A percentile compares a stretch with the other conserved stretches of the same genome.
Evolutionary conservation across 1,140 invertebrate genomes (phyloP).

Genomic region (Brachionus calyciflorus): DNA sequence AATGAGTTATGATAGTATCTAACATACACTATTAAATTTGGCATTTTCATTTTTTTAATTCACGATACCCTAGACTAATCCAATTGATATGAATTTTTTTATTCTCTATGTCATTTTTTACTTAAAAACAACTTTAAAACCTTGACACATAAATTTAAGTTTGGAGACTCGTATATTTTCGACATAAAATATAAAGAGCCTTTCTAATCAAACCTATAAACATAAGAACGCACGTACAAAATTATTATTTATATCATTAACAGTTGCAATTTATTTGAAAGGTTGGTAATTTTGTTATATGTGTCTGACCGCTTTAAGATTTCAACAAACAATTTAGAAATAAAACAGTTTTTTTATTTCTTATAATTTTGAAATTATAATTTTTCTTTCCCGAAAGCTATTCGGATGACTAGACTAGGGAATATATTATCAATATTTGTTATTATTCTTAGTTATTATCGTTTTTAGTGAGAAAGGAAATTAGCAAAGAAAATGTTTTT

Average conservation of each 20-base stretch:
- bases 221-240: not conserved
- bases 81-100: too few species aligned
- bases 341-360: not conserved
- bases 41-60: too few species aligned
- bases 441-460: too few species aligned
- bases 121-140: too few species aligned
- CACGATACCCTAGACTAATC: too few species aligned
- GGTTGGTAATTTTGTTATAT: not conserved
- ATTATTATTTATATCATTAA: conserved; percentile 15
- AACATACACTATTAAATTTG: too few species aligned
- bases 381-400: not conserved
- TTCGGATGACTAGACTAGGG: not conserved
- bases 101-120: too few species aligned
- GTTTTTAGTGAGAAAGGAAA: too few species aligned
- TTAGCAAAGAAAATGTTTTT: not conserved
- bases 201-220: not conserved
- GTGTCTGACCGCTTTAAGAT: conserved; percentile 13
- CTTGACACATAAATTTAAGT: too few species aligned
- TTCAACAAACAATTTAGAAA: not conserved
- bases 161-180: conserved; percentile 6
- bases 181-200: conserved; percentile 4
- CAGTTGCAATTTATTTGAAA: conserved; percentile 21
- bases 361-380: not conserved
- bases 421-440: not conserved
- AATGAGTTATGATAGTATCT: too few species aligned